Evolutionary conservation across 2,888 invertebrate genomes (phyloP), one percentile per base, ranked within the genome.

Genomic region (Thera britannica): DNA sequence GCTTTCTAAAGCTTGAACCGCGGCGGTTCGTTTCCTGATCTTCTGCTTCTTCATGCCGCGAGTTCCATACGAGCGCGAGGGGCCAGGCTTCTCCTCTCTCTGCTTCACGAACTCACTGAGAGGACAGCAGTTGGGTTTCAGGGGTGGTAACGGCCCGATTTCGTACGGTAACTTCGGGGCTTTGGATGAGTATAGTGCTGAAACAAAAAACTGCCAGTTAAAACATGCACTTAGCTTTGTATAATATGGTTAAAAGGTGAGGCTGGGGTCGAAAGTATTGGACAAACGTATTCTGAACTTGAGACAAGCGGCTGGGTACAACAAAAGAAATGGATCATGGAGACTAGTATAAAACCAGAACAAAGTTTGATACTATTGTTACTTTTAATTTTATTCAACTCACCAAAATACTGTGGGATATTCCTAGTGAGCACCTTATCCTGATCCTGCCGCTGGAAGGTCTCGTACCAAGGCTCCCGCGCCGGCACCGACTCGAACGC

Each of bases 381-480:
- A 46, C 2, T 52, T 34, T 52, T 34, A 9, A 52, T 34, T 34
- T 44, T 34, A 49, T 38, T 23, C 58, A 70, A 90, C 85, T 94
- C 87, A 90, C 94, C 94, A 81, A 94, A 94, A 83, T 92, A 94
- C 77, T 92, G 89, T 73, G 95, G 94, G 70, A 95, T 94, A 83
- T 95, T 95, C 75, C 92, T 95, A 77, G 95, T 95, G 69, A 94
- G 92, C 72, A 96, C 95, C 72, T 95, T 95, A 12, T 96, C 96
- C 59, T 95, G 94, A 81, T 97, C 97, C 81, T 97, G 97, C 1
- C 97, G 94, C 73, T 95, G 94, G 82, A 97, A 97, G 1, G 97
- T 96, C 72, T 96, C 95, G 83, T 96, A 97, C 97, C 97, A 97
- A 0, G 96, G 95, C 81, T 97, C 97, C 35, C 95, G 95, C 48